phyloP scores from a whole-genome alignment of 2,113 vertebrate species.

The Myrmecobius fasciatus region DNA sequence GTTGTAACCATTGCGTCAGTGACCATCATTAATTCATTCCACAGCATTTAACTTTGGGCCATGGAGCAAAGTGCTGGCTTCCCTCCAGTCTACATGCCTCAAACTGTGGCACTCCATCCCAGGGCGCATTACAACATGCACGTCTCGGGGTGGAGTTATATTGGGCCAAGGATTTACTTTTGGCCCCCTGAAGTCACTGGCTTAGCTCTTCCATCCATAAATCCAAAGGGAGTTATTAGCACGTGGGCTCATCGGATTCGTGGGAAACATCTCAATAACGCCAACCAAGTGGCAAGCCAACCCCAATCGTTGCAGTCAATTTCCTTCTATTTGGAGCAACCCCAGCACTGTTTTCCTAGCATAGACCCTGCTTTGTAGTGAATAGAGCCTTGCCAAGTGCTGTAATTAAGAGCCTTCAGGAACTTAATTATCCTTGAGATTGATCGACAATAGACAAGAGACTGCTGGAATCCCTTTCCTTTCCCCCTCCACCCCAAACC shows the following conservation, averaged over 20 bases:
- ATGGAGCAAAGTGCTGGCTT: background rate
- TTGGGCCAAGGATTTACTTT: background rate
- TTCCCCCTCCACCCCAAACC: background rate
- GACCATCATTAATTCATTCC: constrained; percentile 1
- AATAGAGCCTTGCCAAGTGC: background rate
- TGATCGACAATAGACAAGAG: background rate
- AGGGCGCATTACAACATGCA: background rate
- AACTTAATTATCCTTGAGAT: background rate
- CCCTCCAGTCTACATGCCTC: constrained; percentile 2
- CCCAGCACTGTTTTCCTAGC: background rate
- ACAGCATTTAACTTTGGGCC: constrained; percentile 1
- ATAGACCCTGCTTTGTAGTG: constrained; percentile 4
- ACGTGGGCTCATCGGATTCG: background rate
- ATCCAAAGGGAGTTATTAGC: background rate
- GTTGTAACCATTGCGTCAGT: background rate
- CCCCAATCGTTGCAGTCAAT: background rate
- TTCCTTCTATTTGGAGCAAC: background rate
- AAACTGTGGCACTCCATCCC: background rate
- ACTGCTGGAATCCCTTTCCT: background rate
- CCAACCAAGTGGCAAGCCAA: background rate
- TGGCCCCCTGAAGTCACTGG: constrained; percentile 3
- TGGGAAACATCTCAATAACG: background rate
- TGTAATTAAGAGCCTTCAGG: constrained; percentile 1
- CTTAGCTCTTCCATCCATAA: background rate
- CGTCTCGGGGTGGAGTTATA: background rate